Evolutionary conservation across 2,888 invertebrate species (phyloP).

Genomic region (Notodonta dromedarius): DNA sequence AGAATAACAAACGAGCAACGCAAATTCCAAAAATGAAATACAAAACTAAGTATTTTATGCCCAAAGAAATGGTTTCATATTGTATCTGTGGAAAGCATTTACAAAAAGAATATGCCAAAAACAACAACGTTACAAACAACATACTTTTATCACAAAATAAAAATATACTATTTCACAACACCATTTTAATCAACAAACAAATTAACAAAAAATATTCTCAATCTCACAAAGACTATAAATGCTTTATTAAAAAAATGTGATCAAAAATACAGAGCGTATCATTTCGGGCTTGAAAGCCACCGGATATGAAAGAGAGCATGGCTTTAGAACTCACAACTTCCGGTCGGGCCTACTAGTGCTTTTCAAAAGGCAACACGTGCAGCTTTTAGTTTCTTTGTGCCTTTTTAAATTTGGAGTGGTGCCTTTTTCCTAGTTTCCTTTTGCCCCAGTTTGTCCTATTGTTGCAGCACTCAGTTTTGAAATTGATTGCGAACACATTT

Average conservation of each 20-base stretch:
- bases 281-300: conserved; percentile 51
- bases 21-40: too few relatives aligned
- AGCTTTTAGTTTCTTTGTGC: conserved; percentile 60
- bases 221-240: neutral
- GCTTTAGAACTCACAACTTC: conserved; percentile 54
- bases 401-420: conserved; percentile 48
- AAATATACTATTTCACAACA: neutral
- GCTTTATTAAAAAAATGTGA: conserved; percentile 30
- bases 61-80: too few relatives aligned
- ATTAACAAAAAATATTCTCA: conserved; percentile 8
- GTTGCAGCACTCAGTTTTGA: conserved; percentile 2
- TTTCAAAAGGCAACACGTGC: conserved; percentile 61
- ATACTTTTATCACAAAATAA: neutral
- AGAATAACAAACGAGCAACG: too few relatives aligned
- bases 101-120: too few relatives aligned
- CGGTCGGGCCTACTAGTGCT: conserved; percentile 43
- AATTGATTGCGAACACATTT: neutral
- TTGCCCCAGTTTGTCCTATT: conserved; percentile 23
- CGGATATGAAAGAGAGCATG: conserved; percentile 61
- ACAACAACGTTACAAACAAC: too few relatives aligned
- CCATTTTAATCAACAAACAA: neutral
- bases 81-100: too few relatives aligned
- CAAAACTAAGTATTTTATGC: too few relatives aligned
- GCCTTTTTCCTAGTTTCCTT: conserved; percentile 25
- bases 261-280: conserved; percentile 44